Conservation (phyloP, 2,113 vertebrate genomes). For the Diphyllodes magnificus region DNA sequence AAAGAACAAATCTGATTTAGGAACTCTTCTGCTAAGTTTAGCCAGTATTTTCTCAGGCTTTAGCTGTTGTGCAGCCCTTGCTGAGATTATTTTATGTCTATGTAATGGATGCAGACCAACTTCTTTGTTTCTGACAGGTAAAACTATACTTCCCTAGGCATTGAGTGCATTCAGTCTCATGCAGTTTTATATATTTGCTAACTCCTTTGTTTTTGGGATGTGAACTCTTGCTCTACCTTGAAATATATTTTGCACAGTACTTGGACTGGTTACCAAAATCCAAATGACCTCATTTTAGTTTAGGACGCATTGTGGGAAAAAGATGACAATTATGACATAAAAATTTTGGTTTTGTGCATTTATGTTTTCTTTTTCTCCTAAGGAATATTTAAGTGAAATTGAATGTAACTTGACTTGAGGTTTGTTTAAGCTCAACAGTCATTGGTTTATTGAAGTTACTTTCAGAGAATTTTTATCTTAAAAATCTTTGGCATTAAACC, state of each 20-base stretch:
- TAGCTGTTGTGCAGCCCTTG: background rate
- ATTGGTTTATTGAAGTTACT: slow-evolving; percentile 64
- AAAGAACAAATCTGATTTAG: background rate
- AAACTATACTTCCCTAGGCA: slow-evolving; percentile 23
- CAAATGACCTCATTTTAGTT: slow-evolving; percentile 38
- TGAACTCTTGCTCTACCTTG: background rate
- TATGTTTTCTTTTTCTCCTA: slow-evolving; percentile 60
- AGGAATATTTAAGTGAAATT: slow-evolving; percentile 72
- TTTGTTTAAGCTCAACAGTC: slow-evolving; percentile 63
- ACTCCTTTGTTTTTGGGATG: slow-evolving; percentile 2
- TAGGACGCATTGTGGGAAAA: slow-evolving; percentile 49
- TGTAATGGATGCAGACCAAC: background rate
- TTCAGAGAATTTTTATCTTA: slow-evolving; percentile 67
- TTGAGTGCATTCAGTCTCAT: background rate
- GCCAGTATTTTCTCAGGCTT: background rate
- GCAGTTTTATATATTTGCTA: slow-evolving; percentile 22
- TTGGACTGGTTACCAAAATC: slow-evolving; percentile 43
- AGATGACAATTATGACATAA: slow-evolving; percentile 59
- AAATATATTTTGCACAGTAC: slow-evolving; percentile 25
- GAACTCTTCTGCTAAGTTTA: background rate
- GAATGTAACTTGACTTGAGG: slow-evolving; percentile 67
- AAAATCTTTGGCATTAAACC: slow-evolving; percentile 66
- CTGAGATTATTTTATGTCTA: background rate
- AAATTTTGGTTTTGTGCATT: slow-evolving; percentile 53
- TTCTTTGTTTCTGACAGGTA: background rate